Percentiles rank a stretch among this genome's conserved stretches.
phyloP scores from a whole-genome alignment of 2,113 vertebrate genomes.

The Equus przewalskii region DNA sequence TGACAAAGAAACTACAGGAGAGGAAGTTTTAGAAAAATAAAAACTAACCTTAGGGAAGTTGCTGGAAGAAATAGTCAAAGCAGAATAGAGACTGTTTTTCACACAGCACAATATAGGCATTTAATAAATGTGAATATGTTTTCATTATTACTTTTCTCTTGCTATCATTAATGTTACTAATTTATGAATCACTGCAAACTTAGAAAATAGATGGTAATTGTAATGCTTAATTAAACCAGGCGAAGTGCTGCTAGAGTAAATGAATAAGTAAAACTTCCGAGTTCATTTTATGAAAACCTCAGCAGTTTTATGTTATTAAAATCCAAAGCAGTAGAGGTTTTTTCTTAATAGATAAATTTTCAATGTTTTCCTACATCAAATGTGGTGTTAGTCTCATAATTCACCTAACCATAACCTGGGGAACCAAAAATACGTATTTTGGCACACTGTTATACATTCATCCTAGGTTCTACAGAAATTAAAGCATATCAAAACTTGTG shows the following conservation, averaged over 20 bases:
- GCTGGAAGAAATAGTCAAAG: background rate
- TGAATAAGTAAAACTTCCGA: conserved; percentile 74
- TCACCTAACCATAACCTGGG: background rate
- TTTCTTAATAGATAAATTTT: conserved; percentile 54
- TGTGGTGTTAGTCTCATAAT: conserved; percentile 9
- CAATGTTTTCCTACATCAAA: conserved; percentile 37
- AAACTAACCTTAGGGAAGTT: background rate
- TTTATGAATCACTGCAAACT: conserved; percentile 74
- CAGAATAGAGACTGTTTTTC: conserved; percentile 3
- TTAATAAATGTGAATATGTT: conserved; percentile 68
- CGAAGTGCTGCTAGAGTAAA: conserved; percentile 67
- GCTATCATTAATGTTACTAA: conserved; percentile 77
- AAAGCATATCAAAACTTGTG: background rate
- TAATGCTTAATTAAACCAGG: conserved; percentile 81
- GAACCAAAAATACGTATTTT: conserved; percentile 27
- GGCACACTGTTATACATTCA: background rate
- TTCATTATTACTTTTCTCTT: conserved; percentile 73
- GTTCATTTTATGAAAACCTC: conserved; percentile 76
- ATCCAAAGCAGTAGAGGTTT: background rate
- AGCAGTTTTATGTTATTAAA: conserved; percentile 74
- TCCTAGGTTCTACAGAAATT: conserved; percentile 1
- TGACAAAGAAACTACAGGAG: background rate
- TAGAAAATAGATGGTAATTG: conserved; percentile 72
- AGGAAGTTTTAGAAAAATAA: background rate
- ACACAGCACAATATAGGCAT: background rate